Evolutionary conservation across 2,797 vertebrate species (phyloP), one percentile per base, ranked within the genome.

Genomic region (Mallotus villosus): DNA sequence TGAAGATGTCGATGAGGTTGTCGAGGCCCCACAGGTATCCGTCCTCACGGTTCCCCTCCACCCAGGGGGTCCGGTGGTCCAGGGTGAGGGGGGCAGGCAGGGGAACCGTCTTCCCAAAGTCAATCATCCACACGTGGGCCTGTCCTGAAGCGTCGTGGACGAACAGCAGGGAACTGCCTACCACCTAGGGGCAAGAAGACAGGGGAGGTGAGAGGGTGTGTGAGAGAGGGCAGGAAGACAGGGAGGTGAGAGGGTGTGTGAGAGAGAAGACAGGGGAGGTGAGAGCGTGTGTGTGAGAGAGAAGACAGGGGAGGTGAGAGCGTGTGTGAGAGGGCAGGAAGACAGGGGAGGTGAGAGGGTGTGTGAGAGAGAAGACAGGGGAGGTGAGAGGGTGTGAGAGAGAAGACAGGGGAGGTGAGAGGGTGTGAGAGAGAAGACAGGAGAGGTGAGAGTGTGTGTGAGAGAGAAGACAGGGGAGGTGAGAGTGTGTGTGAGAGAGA

Each of bases 41-140:
- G 0, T 98, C 96, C 79, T 98, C 96, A 1, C 88, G 93, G 90
- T 95, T 98, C 29, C 96, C 96, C 69, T 94, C 95, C 0, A 78
- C 70, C 96, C 96, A 98, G 51, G 94, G 90, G 7, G 92, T 93
- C 64, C 95, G 87, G 87, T 98, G 96, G 85, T 93, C 91, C 70
- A 98, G 87, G 0, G 76, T 93, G 71, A 80, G 87, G 27, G 90
- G 85, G 0, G 82, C 78, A 0, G 88, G 92, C 60, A 95, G 86
- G 19, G 93, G 90, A 0, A 95, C 91, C 0, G 96, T 98, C 87
- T 98, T 98, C 66, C 96, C 96, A 1, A 98, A 98, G 88, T 98
- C 96, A 0, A 98, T 98, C 96, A 98, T 98, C 96, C 96, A 96
- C 49, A 98, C 94, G 11, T 88, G 91, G 59, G 95, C 94, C 73